Evolutionary conservation across 1,140 invertebrate species (phyloP).

Genomic region (Oryctes rhinoceros): DNA sequence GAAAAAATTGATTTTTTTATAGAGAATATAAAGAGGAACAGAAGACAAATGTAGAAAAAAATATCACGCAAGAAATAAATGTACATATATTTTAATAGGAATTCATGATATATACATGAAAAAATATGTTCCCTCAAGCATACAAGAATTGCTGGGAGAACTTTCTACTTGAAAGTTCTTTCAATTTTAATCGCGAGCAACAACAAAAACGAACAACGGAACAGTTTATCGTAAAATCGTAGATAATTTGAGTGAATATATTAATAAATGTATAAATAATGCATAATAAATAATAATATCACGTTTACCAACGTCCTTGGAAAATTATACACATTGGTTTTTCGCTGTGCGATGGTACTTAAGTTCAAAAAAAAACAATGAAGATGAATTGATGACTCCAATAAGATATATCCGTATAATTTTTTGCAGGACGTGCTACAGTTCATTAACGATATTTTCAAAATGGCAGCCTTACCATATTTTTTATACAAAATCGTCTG

Average conservation of each 20-base stretch:
- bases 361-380: background rate
- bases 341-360: conserved; percentile 9
- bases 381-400: background rate
- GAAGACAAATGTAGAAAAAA: conserved; percentile 14
- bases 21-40: conserved; percentile 7
- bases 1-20: conserved; percentile 37
- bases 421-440: conserved; percentile 40
- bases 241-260: conserved; percentile 21
- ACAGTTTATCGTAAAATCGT: too few relatives aligned
- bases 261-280: conserved; percentile 39
- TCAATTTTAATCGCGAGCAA: too few relatives aligned
- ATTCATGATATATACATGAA: conserved; percentile 24
- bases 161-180: background rate
- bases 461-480: conserved; percentile 53
- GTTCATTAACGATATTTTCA: conserved; percentile 46
- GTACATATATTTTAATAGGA: conserved; percentile 46
- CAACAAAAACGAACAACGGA: background rate
- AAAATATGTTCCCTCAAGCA: conserved; percentile 48
- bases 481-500: conserved; percentile 54
- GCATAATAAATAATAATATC: conserved; percentile 33
- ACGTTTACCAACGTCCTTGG: conserved; percentile 31
- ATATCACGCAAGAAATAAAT: conserved; percentile 41
- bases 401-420: conserved; percentile 34
- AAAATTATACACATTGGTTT: conserved; percentile 35
- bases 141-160: background rate